A percentile compares a stretch with the other conserved stretches of the same genome.
Evolutionary conservation across 2,797 vertebrate genomes (phyloP).

Genomic region (Sebastes oblongus): DNA sequence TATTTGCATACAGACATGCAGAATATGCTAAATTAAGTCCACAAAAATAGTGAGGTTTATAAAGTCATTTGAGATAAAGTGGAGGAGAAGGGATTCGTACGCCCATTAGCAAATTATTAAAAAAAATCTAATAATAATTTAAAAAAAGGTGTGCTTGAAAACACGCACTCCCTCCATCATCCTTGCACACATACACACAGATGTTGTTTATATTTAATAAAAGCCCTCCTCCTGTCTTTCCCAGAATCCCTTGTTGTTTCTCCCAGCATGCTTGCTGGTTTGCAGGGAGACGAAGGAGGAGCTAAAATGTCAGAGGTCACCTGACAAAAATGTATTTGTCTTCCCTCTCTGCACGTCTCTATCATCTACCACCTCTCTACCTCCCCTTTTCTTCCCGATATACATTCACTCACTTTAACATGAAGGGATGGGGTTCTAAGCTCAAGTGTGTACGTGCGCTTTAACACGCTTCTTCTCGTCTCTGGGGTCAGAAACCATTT

Average conservation of each 20-base stretch:
- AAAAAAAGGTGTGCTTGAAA: not conserved
- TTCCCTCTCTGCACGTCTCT: not conserved
- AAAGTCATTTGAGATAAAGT: not conserved
- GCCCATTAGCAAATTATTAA: too few species aligned
- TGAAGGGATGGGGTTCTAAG: not conserved
- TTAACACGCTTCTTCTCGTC: not conserved
- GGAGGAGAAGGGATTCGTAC: too few species aligned
- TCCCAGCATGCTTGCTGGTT: constrained; percentile 70
- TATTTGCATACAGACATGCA: too few species aligned
- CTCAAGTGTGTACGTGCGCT: constrained; percentile 21
- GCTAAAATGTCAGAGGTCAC: constrained; percentile 59
- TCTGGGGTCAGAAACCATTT: not conserved
- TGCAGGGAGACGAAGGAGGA: constrained; percentile 49
- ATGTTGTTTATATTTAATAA: constrained; percentile 66
- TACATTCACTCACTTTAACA: not conserved
- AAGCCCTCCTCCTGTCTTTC: constrained; percentile 69
- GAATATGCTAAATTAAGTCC: not conserved
- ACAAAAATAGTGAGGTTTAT: not conserved
- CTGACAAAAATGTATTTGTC: constrained; percentile 29
- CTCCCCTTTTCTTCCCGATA: not conserved
- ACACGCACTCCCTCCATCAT: not conserved
- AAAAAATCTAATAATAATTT: not conserved
- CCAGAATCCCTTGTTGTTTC: constrained; percentile 77
- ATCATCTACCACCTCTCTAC: not conserved
- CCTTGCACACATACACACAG: constrained; percentile 50